Conservation (phyloP, 2,888 invertebrate species). For the Xestobium rufovillosum region DNA sequence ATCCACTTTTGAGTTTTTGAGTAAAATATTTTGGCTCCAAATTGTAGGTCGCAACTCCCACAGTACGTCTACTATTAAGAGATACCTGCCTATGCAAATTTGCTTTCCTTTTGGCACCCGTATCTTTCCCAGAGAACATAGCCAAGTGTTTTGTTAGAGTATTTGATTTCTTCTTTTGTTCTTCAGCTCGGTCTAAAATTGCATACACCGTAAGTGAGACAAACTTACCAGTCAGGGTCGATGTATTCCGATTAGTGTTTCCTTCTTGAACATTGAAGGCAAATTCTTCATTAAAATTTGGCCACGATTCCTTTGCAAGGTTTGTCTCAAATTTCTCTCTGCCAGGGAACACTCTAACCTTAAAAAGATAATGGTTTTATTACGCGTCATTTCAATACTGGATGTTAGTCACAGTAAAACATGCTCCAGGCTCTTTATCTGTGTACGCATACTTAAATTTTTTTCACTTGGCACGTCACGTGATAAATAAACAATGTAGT, state of each 20-base stretch:
- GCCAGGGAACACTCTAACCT: conserved; percentile 73
- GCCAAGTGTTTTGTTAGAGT: conserved; percentile 23
- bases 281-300: conserved; percentile 73
- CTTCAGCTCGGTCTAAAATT: conserved; percentile 51
- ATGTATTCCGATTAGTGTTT: conserved; percentile 46
- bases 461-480: no score
- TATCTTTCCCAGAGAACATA: not conserved
- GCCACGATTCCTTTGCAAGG: conserved; percentile 69
- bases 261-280: conserved; percentile 55
- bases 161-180: conserved; percentile 36
- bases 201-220: conserved; percentile 63
- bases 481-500: no score
- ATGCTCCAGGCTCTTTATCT: no score
- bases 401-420: no score
- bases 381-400: no score
- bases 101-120: not conserved
- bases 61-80: conserved; percentile 56
- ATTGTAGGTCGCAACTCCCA: conserved; percentile 63
- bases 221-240: conserved; percentile 58
- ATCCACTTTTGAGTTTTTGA: conserved; percentile 52
- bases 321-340: conserved; percentile 69
- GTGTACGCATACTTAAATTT: no score
- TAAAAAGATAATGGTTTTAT: no score
- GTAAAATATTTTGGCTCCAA: conserved; percentile 58
- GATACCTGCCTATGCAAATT: conserved; percentile 44